Base-by-base conservation (phyloP, 2,888 invertebrate genomes). In the Sceliomorpha sp. region DNA sequence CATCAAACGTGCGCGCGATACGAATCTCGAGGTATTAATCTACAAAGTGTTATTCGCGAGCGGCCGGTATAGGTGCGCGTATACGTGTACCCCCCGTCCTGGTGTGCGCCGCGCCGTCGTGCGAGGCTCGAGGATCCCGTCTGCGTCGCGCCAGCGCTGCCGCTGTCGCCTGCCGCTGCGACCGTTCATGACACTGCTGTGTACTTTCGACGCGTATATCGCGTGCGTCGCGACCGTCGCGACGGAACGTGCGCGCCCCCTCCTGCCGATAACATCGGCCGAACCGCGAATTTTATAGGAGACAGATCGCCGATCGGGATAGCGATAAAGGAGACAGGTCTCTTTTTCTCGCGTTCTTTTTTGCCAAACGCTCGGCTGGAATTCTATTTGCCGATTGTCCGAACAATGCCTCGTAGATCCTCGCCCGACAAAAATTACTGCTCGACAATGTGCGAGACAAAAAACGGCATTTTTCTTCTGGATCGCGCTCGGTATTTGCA, bases 211-310 rank as follows among this genome's bases (percentile, higher is more conserved):
- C 53, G 58, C 42, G 55, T 60, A 59, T 37, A 37, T 68, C 68
- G 68, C 68, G 60, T 60, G 60, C 45, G 56, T 60, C 60, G 67
- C 55, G 20, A 36, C 31, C 51, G 56, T 60, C 60, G 67, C 55
- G 20, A 36, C 31, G 53, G 17, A 27, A 48, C 53, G 48, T 51
- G 56, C 59, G 58, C 63, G 37, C 63, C 55, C 59, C 62, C 68
- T 58, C 14, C 31, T 32, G 8, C 6, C 58, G 69, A 69, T 63
- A 59, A 10, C 40, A 70, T 64, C 70, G 36, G 26, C 40, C 34
- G 42, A 47, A 45, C 63, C 58, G 64, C 70, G 56, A 70, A 64
- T 64, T 70, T 70, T 64, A 70, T 70, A 70, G 63, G 60, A 59
- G 24, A 37, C 48, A 69, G 70, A 64, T 70, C 70, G 55, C 34